Evolutionary conservation across 2,888 invertebrate species (phyloP), one percentile per base, ranked within the genome.

Genomic region (Nomada ruficornis): DNA sequence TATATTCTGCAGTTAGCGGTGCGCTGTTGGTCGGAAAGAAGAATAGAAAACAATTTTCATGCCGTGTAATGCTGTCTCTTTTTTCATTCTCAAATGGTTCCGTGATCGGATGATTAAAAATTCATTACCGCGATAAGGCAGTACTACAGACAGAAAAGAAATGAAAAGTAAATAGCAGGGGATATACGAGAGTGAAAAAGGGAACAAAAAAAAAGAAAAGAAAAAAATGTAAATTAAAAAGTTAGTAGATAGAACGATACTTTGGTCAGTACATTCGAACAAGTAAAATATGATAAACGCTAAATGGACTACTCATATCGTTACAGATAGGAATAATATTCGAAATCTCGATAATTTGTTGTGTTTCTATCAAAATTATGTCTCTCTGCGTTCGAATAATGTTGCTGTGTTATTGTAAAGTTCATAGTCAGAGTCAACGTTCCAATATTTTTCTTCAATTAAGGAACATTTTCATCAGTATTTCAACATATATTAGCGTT

Each of bases 1-100:
- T 85, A 90, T 75, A 91, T 90, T 91, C 86, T 91, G 91, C 90
- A 88, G 84, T 89, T 90, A 90, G 89, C 86, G 88, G 90, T 91
- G 92, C 90, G 90, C 89, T 89, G 87, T 89, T 88, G 84, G 81
- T 85, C 80, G 81, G 78, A 83, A 78, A 86, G 69, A 84, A 80
- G 83, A 83, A 84, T 85, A 84, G 82, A 85, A 85, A 80, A 78
- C 75, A 88, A 89, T 88, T 89, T 36, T 86, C 69, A 70, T 50
- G 54, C 74, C 83, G 80, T 69, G 72, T 82, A 84, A 75, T 82
- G 80, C 54, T 80, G 54, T 69, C 65, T 81, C 68, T 26, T 81
- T 78, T 55, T 72, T 68, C 62, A 77, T 70, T 69, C 29, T 70
- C 15, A 82, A 83, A 83, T 68, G 81, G 60, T 71, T 83, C 76